Percentiles rank a stretch among this genome's conserved stretches.
phyloP scores from a whole-genome alignment of 2,113 vertebrate species.

The Catharus bicknelli region DNA sequence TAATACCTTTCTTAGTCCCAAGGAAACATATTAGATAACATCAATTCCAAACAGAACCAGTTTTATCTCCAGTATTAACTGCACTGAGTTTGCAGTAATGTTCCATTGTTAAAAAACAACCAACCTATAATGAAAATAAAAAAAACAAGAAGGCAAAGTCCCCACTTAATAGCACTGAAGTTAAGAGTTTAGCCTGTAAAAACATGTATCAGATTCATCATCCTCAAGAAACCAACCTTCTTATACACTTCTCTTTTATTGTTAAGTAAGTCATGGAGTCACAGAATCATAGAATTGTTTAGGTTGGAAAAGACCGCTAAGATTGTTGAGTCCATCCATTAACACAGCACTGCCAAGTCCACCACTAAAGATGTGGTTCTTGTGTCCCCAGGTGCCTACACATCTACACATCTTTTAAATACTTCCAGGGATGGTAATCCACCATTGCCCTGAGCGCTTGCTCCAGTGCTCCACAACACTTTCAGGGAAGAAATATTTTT shows the following conservation, averaged over 20 bases:
- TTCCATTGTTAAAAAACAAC: not conserved
- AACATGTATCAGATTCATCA: not conserved
- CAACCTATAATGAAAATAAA: fast-evolving
- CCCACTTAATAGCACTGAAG: not conserved
- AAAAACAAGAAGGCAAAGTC: not conserved
- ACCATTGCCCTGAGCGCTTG: not conserved
- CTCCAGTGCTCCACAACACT: not conserved
- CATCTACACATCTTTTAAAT: not conserved
- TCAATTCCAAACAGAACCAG: not conserved
- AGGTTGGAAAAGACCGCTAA: not conserved
- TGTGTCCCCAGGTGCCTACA: not conserved
- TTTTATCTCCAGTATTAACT: not conserved
- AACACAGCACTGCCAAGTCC: not conserved
- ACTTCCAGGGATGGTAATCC: not conserved
- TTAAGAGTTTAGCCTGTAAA: not conserved
- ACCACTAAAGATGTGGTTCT: not conserved
- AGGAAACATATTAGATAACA: not conserved
- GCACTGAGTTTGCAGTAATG: not conserved
- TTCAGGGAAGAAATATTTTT: not conserved
- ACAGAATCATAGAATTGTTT: not conserved
- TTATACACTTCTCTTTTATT: not conserved
- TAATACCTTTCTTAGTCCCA: not conserved
- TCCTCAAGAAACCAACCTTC: not conserved
- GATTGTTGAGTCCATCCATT: not conserved
- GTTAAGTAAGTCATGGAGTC: not conserved